phyloP scores from a whole-genome alignment of 2,113 vertebrate genomes.

The Tetrao urogallus region DNA sequence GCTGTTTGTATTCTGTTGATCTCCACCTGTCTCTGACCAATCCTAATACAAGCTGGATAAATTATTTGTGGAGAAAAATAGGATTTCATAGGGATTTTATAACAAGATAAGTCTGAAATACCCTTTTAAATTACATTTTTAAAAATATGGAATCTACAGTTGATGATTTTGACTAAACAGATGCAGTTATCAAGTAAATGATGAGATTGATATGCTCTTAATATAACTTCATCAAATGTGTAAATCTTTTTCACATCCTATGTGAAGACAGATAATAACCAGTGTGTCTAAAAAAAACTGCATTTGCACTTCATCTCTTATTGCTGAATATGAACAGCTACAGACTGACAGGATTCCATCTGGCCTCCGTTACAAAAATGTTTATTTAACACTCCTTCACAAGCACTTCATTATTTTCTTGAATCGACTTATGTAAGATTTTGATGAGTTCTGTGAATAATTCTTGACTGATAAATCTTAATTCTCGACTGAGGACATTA shows the following conservation, averaged over 20 bases:
- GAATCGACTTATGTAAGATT: conserved; percentile 3
- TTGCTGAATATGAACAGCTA: not conserved
- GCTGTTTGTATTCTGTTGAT: not conserved
- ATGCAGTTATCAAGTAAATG: not conserved
- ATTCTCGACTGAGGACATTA: not conserved
- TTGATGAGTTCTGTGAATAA: not conserved
- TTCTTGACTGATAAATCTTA: not conserved
- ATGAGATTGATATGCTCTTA: not conserved
- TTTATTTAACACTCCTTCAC: not conserved
- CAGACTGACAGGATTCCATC: not conserved
- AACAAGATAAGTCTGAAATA: not conserved
- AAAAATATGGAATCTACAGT: not conserved
- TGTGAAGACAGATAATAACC: not conserved
- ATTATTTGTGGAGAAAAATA: not conserved
- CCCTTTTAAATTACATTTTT: not conserved
- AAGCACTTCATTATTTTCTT: conserved; percentile 10
- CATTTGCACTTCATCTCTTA: not conserved
- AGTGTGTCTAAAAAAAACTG: not conserved
- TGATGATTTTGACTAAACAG: not conserved
- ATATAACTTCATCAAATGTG: not conserved
- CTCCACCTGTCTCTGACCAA: not conserved
- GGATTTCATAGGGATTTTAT: not conserved
- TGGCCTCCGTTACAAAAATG: not conserved
- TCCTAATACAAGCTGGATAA: not conserved
- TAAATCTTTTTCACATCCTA: not conserved